Evolutionary conservation across 2,888 invertebrate genomes (phyloP).

Genomic region (Ligdia adustata): DNA sequence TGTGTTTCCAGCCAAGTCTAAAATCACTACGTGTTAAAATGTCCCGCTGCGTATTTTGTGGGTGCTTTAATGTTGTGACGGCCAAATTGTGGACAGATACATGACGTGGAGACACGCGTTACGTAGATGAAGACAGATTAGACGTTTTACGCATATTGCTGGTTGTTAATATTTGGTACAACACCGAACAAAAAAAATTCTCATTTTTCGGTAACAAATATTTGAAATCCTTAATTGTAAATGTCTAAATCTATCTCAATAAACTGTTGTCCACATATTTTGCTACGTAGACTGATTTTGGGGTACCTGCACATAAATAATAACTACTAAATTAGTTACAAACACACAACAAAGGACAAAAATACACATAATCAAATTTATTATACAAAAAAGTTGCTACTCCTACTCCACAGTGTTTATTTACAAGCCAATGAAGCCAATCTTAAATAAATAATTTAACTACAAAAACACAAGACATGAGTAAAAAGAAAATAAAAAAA

Average conservation of each 20-base stretch:
- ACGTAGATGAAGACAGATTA: background rate
- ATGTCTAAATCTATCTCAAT: conserved; percentile 2
- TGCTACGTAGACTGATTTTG: background rate
- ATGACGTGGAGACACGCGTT: no score
- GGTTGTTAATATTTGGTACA: no score
- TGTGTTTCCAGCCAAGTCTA: no score
- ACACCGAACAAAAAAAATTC: no score
- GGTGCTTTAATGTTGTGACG: no score
- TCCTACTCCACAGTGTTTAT: conserved; percentile 56
- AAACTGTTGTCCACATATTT: conserved; percentile 9
- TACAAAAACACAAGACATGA: conserved; percentile 42
- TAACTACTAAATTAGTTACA: conserved; percentile 27
- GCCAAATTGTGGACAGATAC: no score
- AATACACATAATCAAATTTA: conserved; percentile 46
- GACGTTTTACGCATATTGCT: conserved; percentile 8
- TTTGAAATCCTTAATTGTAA: no score
- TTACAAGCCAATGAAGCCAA: conserved; percentile 64
- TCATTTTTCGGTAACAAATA: no score
- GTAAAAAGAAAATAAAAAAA: conserved; percentile 31
- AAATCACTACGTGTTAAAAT: no score
- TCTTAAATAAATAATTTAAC: conserved; percentile 63
- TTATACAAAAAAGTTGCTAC: conserved; percentile 51
- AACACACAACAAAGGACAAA: conserved; percentile 42
- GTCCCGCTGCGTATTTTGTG: no score
- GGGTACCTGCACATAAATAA: conserved; percentile 7